Evolutionary conservation across 2,797 vertebrate species (phyloP), one percentile per base, ranked within the genome.

Genomic region (Allobates femoralis): DNA sequence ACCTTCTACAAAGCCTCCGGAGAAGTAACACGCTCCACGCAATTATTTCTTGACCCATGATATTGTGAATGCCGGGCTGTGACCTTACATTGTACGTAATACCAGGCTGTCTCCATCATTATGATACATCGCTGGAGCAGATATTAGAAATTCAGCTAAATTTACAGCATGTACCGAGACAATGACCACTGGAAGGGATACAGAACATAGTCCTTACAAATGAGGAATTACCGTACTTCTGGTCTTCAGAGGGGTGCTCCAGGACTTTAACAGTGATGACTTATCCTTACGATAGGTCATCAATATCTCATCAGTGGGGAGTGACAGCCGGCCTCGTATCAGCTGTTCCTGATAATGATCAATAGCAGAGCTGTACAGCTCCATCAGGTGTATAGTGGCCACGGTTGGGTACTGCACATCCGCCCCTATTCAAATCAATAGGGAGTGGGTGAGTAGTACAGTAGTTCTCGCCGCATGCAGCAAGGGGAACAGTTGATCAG

Each of bases 31-130:
- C 34, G 16, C 67, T 69, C 51, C 53, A 21, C 21, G 19, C 10
- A 58, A 83, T 60, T 41, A 60, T 75, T 83, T 41, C 37, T 21
- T 74, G 81, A 83, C 30, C 69, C 55, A 6, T 46, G 2, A 83
- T 60, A 74, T 30, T 60, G 21, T 58, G 53, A 41, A 58, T 74
- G 46, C 4, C 51, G 26, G 18, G n/a, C 8, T 18, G 1, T 64
- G 60, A 67, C 28, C 37, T 67, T 50, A 55, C 74, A 41, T 16
- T 8, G 74, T 15, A 56, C 28, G 50, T 30, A 77, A 62, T 76
- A 75, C 51, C 41, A 51, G 23, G 55, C 53, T 60, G 53, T 5
- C n/a, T 50, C 34, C 23, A 53, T 84, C 73, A 66, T 46, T 1
- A 19, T 74, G 34, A n/a, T 26, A 51, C 18, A 58, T 56, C 11